phyloP scores from a whole-genome alignment of 2,797 vertebrate species.

The Pogonophryne albipinna region DNA sequence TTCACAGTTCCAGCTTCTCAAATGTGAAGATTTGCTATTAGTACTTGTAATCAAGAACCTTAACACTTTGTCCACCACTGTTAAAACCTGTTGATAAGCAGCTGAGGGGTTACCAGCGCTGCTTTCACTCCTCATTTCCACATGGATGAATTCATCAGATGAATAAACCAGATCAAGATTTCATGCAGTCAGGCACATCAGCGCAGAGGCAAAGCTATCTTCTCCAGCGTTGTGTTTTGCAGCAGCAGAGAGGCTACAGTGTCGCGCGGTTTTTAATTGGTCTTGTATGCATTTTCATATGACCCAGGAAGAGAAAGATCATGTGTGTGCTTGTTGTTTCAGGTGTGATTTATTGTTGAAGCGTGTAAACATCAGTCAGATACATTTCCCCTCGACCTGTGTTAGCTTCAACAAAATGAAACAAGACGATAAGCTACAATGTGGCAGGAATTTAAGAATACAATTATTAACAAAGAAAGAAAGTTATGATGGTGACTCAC shows the following conservation, averaged over 20 bases:
- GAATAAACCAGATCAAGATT: conserved; percentile 30
- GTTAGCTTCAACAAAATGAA: conserved; percentile 33
- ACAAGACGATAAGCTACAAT: conserved; percentile 26
- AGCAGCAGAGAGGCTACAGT: conserved; percentile 8
- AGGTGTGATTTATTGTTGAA: conserved; percentile 51
- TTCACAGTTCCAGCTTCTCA: no score
- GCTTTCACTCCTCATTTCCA: conserved; percentile 52
- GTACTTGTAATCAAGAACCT: no score
- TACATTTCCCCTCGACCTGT: conserved; percentile 23
- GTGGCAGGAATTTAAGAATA: conserved; percentile 4
- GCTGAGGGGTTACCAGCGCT: neutral
- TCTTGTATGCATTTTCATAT: conserved; percentile 32
- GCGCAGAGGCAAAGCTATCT: neutral
- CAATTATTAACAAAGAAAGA: conserved; percentile 6
- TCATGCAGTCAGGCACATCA: neutral
- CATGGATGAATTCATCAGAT: conserved; percentile 32
- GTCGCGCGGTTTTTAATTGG: conserved; percentile 52
- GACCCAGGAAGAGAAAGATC: conserved; percentile 28
- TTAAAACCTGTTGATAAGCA: conserved; percentile 33
- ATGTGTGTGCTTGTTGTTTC: conserved; percentile 39
- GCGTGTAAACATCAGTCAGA: conserved; percentile 38
- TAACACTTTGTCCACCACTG: no score
- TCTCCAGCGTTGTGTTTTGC: conserved; percentile 3
- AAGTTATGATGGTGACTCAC: neutral
- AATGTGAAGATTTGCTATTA: no score